A percentile compares a stretch with the other conserved stretches of the same genome.
Evolutionary conservation across 2,113 vertebrate species (phyloP).

Genomic region (Cygnus buccinator): DNA sequence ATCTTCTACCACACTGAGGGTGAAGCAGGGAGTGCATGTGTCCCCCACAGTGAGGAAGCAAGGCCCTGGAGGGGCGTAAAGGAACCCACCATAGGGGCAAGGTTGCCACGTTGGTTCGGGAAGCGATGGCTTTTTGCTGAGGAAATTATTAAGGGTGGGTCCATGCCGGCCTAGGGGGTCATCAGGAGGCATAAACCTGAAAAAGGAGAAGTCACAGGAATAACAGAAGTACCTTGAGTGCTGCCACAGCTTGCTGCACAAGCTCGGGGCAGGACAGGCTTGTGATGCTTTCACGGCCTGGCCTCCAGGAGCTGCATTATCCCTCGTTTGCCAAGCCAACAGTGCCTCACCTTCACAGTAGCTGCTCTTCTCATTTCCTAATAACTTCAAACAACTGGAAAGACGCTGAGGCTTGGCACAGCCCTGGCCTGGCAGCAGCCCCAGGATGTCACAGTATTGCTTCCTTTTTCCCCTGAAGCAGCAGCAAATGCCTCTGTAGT

Average conservation of each 20-base stretch:
- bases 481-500: not conserved
- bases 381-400: not conserved
- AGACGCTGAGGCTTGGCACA: fast-evolving
- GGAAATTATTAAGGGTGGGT: constrained; percentile 86
- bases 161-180: constrained; percentile 89
- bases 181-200: constrained; percentile 94
- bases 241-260: not conserved
- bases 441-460: not conserved
- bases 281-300: not conserved
- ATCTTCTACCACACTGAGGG: fast-evolving
- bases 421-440: not conserved
- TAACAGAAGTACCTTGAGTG: not conserved
- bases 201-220: not conserved
- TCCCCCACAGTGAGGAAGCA: not conserved
- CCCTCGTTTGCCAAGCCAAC: not conserved
- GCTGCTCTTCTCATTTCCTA: not conserved
- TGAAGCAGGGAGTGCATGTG: fast-evolving
- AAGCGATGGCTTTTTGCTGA: constrained; percentile 80
- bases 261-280: not conserved
- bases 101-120: constrained; percentile 81
- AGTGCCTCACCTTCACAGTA: not conserved
- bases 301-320: not conserved
- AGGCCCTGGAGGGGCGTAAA: not conserved
- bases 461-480: not conserved
- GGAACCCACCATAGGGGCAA: constrained; percentile 87